Conservation (phyloP, 2,113 vertebrate species). For the Corythoichthys haematopterus region DNA sequence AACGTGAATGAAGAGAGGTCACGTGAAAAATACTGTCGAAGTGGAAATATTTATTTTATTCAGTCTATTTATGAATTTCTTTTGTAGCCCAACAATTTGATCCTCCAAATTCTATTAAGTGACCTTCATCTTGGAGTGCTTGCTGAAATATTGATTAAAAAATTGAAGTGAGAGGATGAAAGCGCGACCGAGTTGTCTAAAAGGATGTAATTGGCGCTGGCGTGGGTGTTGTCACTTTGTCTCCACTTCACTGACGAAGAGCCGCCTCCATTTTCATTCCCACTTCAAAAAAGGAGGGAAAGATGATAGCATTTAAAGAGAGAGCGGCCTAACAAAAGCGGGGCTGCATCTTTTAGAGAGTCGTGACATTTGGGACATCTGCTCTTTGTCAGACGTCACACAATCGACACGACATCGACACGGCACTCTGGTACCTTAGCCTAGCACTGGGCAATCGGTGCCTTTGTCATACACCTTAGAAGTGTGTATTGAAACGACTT, state of each 20-base stretch:
- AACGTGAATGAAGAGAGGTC: too few relatives aligned
- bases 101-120: not conserved
- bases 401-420: constrained; percentile 49
- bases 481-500: too few relatives aligned
- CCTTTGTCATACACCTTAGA: too few relatives aligned
- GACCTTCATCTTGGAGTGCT: not conserved
- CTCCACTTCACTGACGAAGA: constrained; percentile 44
- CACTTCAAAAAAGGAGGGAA: constrained; percentile 54
- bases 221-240: constrained; percentile 63
- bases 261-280: constrained; percentile 47
- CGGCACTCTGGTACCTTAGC: constrained; percentile 26
- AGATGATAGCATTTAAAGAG: constrained; percentile 63
- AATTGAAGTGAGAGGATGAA: not conserved
- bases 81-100: too few relatives aligned
- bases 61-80: too few relatives aligned
- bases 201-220: not conserved
- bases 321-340: constrained; percentile 56
- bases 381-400: constrained; percentile 51
- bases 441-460: constrained; percentile 11
- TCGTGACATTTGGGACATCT: constrained; percentile 58
- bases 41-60: too few relatives aligned
- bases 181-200: constrained; percentile 11
- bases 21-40: too few relatives aligned
- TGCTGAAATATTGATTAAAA: not conserved
- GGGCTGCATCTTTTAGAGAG: constrained; percentile 36